Evolutionary conservation across 2,888 invertebrate genomes (phyloP), one percentile per base, ranked within the genome.

Genomic region (Pycnomerus fuliginosus): DNA sequence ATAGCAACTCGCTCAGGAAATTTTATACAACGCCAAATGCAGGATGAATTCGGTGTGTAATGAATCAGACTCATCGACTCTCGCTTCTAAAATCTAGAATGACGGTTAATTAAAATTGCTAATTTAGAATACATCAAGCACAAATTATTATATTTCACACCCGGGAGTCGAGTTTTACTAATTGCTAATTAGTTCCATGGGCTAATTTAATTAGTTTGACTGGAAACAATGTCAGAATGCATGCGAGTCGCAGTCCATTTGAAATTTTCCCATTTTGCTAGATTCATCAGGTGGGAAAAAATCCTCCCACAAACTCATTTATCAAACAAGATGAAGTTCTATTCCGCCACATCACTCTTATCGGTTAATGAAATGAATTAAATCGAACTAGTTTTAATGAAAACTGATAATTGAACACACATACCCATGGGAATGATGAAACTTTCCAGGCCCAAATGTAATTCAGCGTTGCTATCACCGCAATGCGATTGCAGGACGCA

Each of bases 51-150:
- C 27, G 16, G 27, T 28, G 40, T 42, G 11, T 25, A 34, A 46
- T 41, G 46, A 46, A 25, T 37, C 37, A 22, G 37, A 41, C 41
- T 46, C 46, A 46, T 33, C 36, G 46, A 28, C 35, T 30, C 16
- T 27, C 33, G 37, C 33, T 47, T 13, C 17, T 29, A 55, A 60
- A 57, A 51, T 52, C 35, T 44, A 42, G 47, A 53, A 58, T 55
- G 55, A 60, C 55, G 58, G 59, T 60, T 61, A 61, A 62, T 61
- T 62, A 61, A 61, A 60, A 58, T 56, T 53, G 52, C 51, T 56
- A 56, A 59, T 58, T 58, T 55, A 55, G 48, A 54, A 55, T 49
- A 55, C 57, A 53, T 59, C 57, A 50, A 53, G 60, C 55, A 51
- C 55, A 56, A 60, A 52, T 56, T 55, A 52, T 56, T 55, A 48